Evolutionary conservation across 2,888 invertebrate genomes (phyloP).

Genomic region (Chloroclysta siterata): DNA sequence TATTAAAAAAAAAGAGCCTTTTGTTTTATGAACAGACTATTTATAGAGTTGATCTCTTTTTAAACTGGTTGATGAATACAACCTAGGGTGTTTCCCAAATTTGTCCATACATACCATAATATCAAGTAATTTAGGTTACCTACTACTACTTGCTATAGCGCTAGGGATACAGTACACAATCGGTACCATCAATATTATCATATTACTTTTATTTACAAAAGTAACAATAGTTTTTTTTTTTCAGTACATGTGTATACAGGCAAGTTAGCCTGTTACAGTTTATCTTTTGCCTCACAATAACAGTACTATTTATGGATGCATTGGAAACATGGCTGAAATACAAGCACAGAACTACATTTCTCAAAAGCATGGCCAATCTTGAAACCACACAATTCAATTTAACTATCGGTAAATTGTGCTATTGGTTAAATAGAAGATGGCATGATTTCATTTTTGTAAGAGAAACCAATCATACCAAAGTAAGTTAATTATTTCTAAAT

Average conservation of each 20-base stretch:
- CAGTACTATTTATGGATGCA: constrained; percentile 63
- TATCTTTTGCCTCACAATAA: constrained; percentile 55
- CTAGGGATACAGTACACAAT: neutral
- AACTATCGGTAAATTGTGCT: constrained; percentile 46
- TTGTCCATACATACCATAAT: too few relatives aligned
- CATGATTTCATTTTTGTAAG: constrained; percentile 65
- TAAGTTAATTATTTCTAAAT: constrained; percentile 42
- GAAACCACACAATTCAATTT: constrained; percentile 56
- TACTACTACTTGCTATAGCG: too few relatives aligned
- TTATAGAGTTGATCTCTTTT: too few relatives aligned
- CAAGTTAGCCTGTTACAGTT: constrained; percentile 68
- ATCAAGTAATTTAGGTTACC: too few relatives aligned
- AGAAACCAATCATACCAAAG: constrained; percentile 76
- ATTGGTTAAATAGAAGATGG: constrained; percentile 59
- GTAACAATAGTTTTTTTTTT: constrained; percentile 42
- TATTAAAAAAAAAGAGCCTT: too few relatives aligned
- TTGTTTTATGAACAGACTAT: too few relatives aligned
- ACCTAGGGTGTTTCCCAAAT: too few relatives aligned
- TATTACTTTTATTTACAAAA: too few relatives aligned
- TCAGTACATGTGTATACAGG: constrained; percentile 64
- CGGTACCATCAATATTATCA: too few relatives aligned
- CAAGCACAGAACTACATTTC: constrained; percentile 73
- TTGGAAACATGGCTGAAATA: constrained; percentile 75
- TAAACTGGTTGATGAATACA: too few relatives aligned
- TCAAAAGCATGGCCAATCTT: constrained; percentile 63